phyloP scores from a whole-genome alignment of 2,113 vertebrate genomes.

The Sylvicapra grimmia region DNA sequence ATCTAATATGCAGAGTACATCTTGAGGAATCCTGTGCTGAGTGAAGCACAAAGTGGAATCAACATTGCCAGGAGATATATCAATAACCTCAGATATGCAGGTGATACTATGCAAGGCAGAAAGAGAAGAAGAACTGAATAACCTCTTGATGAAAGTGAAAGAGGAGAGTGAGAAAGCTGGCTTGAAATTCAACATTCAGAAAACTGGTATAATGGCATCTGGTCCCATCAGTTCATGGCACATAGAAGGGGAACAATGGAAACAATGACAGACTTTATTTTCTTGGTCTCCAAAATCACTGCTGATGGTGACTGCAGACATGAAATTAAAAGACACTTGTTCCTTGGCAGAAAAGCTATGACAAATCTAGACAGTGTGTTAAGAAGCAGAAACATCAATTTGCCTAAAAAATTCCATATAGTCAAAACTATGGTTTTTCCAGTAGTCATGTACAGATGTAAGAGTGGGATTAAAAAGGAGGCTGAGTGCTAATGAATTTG shows the following conservation, averaged over 20 bases:
- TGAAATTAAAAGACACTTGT: neutral
- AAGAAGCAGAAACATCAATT: too few species aligned
- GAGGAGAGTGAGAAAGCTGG: neutral
- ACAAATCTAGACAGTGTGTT: neutral
- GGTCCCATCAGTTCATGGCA: neutral
- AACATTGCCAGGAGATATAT: neutral
- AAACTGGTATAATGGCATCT: neutral
- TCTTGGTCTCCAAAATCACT: neutral
- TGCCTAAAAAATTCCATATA: too few species aligned
- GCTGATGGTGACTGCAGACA: neutral
- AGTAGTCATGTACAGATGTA: too few species aligned
- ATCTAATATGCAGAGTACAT: neutral
- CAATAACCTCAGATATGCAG: neutral
- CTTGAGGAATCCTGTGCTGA: neutral
- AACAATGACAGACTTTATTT: neutral
- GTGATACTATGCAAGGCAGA: neutral
- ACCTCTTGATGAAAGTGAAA: neutral
- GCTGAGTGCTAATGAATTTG: too few species aligned
- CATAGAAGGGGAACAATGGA: neutral
- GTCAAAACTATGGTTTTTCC: too few species aligned
- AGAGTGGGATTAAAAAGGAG: too few species aligned
- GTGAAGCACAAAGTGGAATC: neutral
- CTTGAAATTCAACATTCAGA: neutral
- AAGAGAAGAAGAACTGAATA: neutral
- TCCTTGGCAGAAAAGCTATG: too few species aligned